Evolutionary conservation across 2,888 invertebrate genomes (phyloP).

Genomic region (Hermaeophaga mercurialis): DNA sequence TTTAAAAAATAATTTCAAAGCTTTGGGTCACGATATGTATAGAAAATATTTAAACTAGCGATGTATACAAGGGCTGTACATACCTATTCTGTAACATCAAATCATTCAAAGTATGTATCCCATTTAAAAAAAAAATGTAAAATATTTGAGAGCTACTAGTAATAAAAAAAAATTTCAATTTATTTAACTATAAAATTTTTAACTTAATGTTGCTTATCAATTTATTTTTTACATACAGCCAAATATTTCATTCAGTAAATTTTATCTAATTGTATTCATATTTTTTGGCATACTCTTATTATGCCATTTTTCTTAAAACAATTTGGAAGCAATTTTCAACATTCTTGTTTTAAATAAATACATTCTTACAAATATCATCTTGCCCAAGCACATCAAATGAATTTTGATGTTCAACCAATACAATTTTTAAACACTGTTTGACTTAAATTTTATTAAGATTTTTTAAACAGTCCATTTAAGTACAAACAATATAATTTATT

Average conservation of each 20-base stretch:
- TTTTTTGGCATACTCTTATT: neutral
- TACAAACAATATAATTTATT: neutral
- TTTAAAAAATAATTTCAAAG: no score
- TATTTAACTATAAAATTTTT: no score
- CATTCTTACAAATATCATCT: neutral
- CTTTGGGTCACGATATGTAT: no score
- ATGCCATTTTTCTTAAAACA: neutral
- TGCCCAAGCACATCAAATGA: neutral
- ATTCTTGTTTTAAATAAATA: neutral
- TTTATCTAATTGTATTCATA: neutral
- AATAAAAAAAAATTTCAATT: no score
- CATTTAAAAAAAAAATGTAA: no score
- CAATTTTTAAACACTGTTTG: no score
- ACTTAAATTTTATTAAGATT: no score
- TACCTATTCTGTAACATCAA: no score
- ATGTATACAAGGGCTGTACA: no score
- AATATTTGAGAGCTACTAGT: no score
- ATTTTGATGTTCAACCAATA: neutral
- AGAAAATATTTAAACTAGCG: no score
- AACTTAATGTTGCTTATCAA: neutral
- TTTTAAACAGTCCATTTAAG: slow-evolving; percentile 2
- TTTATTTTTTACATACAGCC: neutral
- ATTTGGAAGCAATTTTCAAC: neutral
- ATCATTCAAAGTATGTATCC: no score
- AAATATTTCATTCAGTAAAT: neutral